Evolutionary conservation across 1,140 invertebrate genomes (phyloP).

Genomic region (Ceratosolen fusciceps): DNA sequence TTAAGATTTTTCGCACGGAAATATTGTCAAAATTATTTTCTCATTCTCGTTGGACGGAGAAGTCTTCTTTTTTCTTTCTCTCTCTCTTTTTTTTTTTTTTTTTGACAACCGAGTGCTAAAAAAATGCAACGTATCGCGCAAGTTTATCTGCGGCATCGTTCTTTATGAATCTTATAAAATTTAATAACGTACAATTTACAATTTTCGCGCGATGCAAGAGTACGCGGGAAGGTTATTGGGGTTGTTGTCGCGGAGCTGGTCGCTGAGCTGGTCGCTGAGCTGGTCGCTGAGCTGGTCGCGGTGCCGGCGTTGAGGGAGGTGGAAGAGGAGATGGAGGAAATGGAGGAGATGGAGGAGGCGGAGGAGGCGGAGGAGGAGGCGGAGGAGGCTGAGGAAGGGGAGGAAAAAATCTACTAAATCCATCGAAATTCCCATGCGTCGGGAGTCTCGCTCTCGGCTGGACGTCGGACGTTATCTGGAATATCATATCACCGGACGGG

Average conservation of each 20-base stretch:
- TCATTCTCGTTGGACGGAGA: background rate
- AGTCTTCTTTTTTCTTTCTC: background rate
- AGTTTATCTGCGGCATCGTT: background rate
- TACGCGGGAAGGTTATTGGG: no score
- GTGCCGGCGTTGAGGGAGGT: no score
- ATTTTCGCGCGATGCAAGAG: background rate
- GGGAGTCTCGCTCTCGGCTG: no score
- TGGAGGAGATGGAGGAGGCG: no score
- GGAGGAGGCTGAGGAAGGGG: no score
- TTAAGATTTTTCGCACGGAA: background rate
- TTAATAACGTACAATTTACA: conserved; percentile 19
- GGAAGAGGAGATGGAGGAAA: no score
- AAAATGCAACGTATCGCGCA: background rate
- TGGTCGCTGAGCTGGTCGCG: no score
- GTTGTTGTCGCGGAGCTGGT: no score
- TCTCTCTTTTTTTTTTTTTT: background rate
- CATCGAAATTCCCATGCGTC: background rate
- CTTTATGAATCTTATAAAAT: conserved; percentile 16
- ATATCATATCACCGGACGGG: conserved; percentile 7
- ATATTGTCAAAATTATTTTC: background rate
- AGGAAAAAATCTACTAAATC: background rate
- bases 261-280: no score
- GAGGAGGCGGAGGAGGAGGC: no score
- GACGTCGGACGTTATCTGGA: background rate
- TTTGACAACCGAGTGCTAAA: background rate